Evolutionary conservation across 37 sponge, comb jelly and placozoan genomes (phyloP).

Genomic region (Mnemiopsis leidyi): DNA sequence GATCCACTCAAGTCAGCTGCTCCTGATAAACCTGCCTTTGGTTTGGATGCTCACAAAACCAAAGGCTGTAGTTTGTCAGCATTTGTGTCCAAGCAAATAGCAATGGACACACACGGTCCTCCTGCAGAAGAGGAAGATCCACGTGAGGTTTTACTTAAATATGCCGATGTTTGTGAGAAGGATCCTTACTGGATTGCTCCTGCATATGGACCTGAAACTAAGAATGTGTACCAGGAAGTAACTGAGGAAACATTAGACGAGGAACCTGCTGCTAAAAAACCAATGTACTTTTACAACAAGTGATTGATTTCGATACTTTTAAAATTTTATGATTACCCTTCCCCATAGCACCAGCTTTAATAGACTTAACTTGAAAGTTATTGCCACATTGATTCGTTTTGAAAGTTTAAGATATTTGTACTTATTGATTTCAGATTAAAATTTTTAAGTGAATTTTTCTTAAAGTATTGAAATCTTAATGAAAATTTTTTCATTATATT

Average conservation of each 20-base stretch:
- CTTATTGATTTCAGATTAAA: too few species aligned
- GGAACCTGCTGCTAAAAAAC: conserved; percentile 31
- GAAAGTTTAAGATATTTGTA: too few species aligned
- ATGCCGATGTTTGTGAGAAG: conserved; percentile 80
- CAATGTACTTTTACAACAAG: conserved; percentile 56
- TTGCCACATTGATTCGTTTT: too few species aligned
- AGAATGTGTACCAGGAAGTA: conserved; percentile 52
- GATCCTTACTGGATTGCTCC: conserved; percentile 91
- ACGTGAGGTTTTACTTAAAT: conserved; percentile 84
- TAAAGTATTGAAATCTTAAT: too few species aligned
- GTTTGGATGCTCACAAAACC: conserved; percentile 55
- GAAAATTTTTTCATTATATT: too few species aligned
- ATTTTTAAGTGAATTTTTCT: too few species aligned
- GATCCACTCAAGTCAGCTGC: conserved; percentile 75
- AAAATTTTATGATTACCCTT: too few species aligned
- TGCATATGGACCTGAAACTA: conserved; percentile 73
- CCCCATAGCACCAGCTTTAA: too few species aligned
- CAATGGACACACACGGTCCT: conserved; percentile 66
- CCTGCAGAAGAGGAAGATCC: conserved; percentile 78
- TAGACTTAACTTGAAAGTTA: too few species aligned
- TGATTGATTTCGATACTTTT: too few species aligned
- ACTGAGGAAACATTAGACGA: conserved; percentile 15
- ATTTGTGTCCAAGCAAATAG: conserved; percentile 19
- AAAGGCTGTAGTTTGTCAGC: conserved; percentile 50
- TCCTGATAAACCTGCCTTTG: conserved; percentile 59